Percentiles rank a stretch among this genome's conserved stretches.
phyloP scores from a whole-genome alignment of 2,113 vertebrate species.

The Hystrix cristata region DNA sequence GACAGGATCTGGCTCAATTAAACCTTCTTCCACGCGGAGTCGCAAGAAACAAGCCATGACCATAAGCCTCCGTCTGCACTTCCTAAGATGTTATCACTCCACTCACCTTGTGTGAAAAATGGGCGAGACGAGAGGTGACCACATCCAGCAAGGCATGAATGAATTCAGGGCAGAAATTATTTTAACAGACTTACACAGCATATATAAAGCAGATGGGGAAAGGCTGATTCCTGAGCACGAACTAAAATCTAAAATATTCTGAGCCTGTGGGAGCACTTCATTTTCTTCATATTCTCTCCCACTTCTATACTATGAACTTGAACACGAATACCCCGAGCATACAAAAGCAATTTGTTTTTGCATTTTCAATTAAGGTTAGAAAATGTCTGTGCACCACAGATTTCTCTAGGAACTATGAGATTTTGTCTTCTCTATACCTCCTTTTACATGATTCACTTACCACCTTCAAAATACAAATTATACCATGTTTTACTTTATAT shows the following conservation, averaged over 20 bases:
- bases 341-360: background rate
- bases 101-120: background rate
- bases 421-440: background rate
- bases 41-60: background rate
- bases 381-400: background rate
- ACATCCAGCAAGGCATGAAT: background rate
- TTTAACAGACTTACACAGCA: background rate
- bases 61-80: accelerated
- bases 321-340: background rate
- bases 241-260: background rate
- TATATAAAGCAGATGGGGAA: constrained; percentile 39
- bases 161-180: background rate
- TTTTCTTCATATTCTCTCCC: background rate
- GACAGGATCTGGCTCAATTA: background rate
- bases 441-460: background rate
- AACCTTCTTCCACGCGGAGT: background rate
- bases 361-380: background rate
- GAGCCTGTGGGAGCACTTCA: background rate
- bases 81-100: background rate
- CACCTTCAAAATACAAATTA: background rate
- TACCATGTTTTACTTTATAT: background rate
- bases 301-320: background rate
- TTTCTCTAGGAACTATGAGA: background rate
- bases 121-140: accelerated
- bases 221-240: constrained; percentile 22